Percentiles rank a stretch among this genome's conserved stretches.
Evolutionary conservation across 2,888 invertebrate genomes (phyloP).

Genomic region (Drosophila melanosoma): DNA sequence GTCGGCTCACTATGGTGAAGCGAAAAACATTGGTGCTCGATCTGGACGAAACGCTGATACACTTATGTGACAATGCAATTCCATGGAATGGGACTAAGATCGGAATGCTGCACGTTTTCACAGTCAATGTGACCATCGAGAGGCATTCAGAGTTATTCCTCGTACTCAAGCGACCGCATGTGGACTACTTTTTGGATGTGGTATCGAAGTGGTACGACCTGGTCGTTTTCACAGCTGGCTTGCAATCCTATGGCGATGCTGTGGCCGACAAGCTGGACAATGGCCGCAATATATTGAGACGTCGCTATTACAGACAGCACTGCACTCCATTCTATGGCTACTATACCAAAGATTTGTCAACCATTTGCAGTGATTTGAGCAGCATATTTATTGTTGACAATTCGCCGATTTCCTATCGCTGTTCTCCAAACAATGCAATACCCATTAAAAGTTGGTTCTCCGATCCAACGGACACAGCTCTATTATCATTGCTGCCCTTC

Average conservation of each 20-base stretch:
- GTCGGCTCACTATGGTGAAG: conserved; percentile 93
- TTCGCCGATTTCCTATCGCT: conserved; percentile 99
- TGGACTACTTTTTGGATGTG: conserved; percentile 99
- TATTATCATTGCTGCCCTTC: conserved; percentile 98
- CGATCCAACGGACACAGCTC: conserved; percentile 98
- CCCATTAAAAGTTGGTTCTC: conserved; percentile 99
- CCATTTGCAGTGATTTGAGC: conserved; percentile 98
- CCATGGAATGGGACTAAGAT: conserved; percentile 96
- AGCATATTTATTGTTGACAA: conserved; percentile 99
- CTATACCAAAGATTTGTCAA: conserved; percentile 99
- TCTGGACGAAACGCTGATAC: conserved; percentile 99
- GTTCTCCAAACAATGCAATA: conserved; percentile 99
- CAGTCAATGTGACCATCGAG: conserved; percentile 96
- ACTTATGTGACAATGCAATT: conserved; percentile 99
- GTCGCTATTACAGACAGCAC: conserved; percentile 98
- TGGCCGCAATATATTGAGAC: conserved; percentile 95
- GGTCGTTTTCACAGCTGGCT: conserved; percentile 99
- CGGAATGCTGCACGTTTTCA: conserved; percentile 99
- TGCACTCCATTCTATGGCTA: conserved; percentile 98
- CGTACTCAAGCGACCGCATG: conserved; percentile 99
- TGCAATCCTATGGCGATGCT: conserved; percentile 99
- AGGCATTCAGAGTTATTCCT: conserved; percentile 99
- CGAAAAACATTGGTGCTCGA: conserved; percentile 98
- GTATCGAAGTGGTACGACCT: conserved; percentile 99
- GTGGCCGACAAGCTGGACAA: conserved; percentile 99